phyloP scores from a whole-genome alignment of 1,140 invertebrate genomes.

The Halictus rubicundus region DNA sequence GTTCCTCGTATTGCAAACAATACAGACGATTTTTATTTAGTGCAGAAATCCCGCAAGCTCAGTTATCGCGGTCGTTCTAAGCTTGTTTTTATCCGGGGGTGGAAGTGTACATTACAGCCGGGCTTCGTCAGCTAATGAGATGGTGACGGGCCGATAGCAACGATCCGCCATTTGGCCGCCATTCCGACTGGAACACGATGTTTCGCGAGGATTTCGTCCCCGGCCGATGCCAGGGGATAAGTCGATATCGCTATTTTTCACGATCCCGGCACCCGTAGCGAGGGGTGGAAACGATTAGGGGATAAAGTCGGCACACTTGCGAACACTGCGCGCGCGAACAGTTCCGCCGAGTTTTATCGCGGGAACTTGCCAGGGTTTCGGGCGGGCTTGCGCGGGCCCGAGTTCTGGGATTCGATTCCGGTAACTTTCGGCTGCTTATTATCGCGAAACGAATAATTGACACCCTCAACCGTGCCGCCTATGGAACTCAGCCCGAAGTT shows the following conservation, averaged over 20 bases:
- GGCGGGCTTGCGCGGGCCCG: too few species aligned
- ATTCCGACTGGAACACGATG: neutral
- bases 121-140: slow-evolving; percentile 26
- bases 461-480: neutral
- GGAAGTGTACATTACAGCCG: too few species aligned
- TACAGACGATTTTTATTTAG: too few species aligned
- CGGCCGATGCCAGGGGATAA: neutral
- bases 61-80: too few species aligned
- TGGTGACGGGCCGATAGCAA: slow-evolving; percentile 35
- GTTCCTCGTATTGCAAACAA: too few species aligned
- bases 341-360: slow-evolving; percentile 39
- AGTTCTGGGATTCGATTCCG: slow-evolving; percentile 38
- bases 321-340: neutral
- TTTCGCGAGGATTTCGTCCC: neutral
- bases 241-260: neutral
- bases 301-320: neutral
- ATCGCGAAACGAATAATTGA: slow-evolving; percentile 9
- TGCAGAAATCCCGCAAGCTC: too few species aligned
- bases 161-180: slow-evolving; percentile 15
- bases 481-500: neutral
- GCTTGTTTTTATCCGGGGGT: too few species aligned
- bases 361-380: neutral
- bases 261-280: neutral
- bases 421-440: neutral
- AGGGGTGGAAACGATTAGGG: slow-evolving; percentile 19